phyloP scores from a whole-genome alignment of 2,113 vertebrate species.

The Felis chaus region DNA sequence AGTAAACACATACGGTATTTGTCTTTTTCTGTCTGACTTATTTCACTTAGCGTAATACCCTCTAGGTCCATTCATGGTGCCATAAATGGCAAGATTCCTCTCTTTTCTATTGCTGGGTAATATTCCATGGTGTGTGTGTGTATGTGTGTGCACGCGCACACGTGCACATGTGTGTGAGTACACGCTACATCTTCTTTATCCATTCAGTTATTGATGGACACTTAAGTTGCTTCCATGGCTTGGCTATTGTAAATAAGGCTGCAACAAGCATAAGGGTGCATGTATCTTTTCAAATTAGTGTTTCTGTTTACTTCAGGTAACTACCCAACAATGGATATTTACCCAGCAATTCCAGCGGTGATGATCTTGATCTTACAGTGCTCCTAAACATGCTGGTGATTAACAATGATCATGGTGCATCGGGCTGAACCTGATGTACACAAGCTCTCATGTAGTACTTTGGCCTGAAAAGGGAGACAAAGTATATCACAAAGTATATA shows the following conservation, averaged over 20 bases:
- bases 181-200: background rate
- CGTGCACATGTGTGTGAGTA: background rate
- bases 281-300: background rate
- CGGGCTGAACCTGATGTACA: background rate
- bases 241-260: background rate
- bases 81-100: background rate
- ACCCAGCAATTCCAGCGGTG: background rate
- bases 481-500: background rate
- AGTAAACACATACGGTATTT: background rate
- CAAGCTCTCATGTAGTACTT: background rate
- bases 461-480: background rate
- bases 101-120: background rate
- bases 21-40: background rate
- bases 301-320: background rate
- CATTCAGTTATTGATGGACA: background rate
- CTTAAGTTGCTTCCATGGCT: background rate
- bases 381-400: background rate
- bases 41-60: background rate
- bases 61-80: background rate
- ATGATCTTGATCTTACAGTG: background rate
- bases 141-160: background rate
- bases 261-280: background rate
- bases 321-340: background rate
- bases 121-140: background rate
- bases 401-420: background rate